These are phyloP conservation scores for Petrocephalus sullivani DNA, from an alignment of 2,797 vertebrate genomes.

Conservation along the genomic window DNA sequence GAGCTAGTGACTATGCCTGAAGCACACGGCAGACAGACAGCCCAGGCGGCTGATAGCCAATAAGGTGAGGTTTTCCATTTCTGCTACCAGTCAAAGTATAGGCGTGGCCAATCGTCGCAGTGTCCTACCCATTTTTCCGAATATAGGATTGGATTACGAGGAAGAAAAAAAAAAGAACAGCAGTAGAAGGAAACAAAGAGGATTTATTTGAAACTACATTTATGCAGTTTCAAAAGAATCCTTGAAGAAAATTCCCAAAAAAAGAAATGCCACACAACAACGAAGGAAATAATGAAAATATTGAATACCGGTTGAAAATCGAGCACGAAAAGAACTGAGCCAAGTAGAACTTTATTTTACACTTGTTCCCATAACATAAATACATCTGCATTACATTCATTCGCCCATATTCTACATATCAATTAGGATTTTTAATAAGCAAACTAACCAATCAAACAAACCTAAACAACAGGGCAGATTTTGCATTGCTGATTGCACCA, in stretches of 20 bases:
- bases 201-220: too few relatives aligned
- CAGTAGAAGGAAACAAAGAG: too few relatives aligned
- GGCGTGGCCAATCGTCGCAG: too few relatives aligned
- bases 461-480: not conserved
- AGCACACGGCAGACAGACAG: too few relatives aligned
- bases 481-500: slow-evolving; percentile 20
- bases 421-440: slow-evolving; percentile 4
- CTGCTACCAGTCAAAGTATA: too few relatives aligned
- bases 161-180: too few relatives aligned
- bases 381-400: slow-evolving; percentile 22
- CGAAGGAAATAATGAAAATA: not conserved
- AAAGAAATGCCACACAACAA: not conserved
- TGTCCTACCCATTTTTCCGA: too few relatives aligned
- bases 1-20: too few relatives aligned
- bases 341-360: slow-evolving; percentile 24
- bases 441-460: not conserved
- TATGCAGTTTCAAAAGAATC: not conserved
- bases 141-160: too few relatives aligned
- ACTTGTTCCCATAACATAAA: slow-evolving; percentile 26
- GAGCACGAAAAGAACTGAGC: not conserved
- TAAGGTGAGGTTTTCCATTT: too few relatives aligned
- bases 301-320: not conserved
- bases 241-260: not conserved
- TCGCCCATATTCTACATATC: slow-evolving; percentile 8
- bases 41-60: too few relatives aligned